phyloP scores from a whole-genome alignment of 2,888 invertebrate genomes.

The Drosophila aldrichi region DNA sequence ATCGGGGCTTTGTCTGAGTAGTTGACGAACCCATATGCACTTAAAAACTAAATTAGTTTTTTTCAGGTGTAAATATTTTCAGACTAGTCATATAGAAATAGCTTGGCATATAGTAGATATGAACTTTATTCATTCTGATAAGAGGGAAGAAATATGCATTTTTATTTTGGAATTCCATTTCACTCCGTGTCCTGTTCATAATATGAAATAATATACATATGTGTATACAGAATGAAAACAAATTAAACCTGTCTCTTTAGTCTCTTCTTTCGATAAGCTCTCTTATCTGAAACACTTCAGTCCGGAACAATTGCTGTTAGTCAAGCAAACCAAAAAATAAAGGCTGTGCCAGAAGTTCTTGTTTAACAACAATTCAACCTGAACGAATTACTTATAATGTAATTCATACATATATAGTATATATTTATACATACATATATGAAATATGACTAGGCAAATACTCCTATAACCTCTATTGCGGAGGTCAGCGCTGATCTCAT shows the following conservation, averaged over 20 bases:
- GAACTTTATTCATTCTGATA: too few relatives aligned
- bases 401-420: neutral
- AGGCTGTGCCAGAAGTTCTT: neutral
- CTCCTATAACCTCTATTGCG: neutral
- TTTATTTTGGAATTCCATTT: too few relatives aligned
- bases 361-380: neutral
- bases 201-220: too few relatives aligned
- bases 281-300: neutral
- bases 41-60: neutral
- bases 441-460: neutral
- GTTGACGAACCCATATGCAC: neutral
- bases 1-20: neutral
- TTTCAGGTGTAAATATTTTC: neutral
- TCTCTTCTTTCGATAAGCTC: neutral
- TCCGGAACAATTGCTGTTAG: neutral
- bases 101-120: neutral
- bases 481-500: slow-evolving; percentile 40
- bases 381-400: neutral
- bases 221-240: too few relatives aligned
- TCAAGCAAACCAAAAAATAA: neutral
- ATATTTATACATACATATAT: neutral
- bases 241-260: neutral
- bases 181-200: too few relatives aligned
- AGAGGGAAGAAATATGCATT: too few relatives aligned
- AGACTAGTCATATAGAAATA: neutral